These are phyloP conservation scores for Cherax destructor DNA, from an alignment of 1,140 invertebrate genomes.

Conservation along the genomic window DNA sequence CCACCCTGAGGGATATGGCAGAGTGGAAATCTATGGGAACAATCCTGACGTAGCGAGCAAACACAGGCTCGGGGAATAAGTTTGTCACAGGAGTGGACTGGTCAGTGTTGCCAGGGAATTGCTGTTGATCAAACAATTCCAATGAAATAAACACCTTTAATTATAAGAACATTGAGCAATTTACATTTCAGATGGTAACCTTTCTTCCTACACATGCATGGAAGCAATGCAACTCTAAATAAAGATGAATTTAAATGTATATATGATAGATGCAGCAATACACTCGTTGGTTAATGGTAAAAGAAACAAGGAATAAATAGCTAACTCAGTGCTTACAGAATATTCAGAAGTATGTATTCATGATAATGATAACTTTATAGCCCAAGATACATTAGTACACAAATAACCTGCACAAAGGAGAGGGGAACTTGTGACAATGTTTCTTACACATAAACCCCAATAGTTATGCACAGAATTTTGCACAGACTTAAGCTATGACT, in stretches of 20 bases:
- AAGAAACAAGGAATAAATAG: too few species aligned
- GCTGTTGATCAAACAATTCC: constrained; percentile 69
- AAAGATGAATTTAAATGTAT: background rate
- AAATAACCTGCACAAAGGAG: too few species aligned
- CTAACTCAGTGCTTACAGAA: too few species aligned
- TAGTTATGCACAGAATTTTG: too few species aligned
- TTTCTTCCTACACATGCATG: background rate
- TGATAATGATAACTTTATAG: too few species aligned
- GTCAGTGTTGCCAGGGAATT: constrained; percentile 75
- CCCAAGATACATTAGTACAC: too few species aligned
- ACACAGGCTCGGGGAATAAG: constrained; percentile 74
- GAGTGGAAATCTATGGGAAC: constrained; percentile 74
- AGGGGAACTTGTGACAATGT: too few species aligned
- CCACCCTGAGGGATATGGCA: constrained; percentile 75
- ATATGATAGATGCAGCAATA: background rate
- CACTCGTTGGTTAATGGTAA: too few species aligned
- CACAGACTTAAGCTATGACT: too few species aligned
- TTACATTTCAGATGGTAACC: background rate
- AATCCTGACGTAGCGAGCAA: constrained; percentile 74
- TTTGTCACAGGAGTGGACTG: constrained; percentile 72
- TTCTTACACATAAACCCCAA: too few species aligned
- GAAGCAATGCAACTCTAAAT: background rate
- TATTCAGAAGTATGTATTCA: too few species aligned
- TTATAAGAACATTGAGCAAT: background rate
- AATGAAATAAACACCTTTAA: background rate